Conservation (phyloP, 1,140 invertebrate genomes). For the Drosophila auraria region DNA sequence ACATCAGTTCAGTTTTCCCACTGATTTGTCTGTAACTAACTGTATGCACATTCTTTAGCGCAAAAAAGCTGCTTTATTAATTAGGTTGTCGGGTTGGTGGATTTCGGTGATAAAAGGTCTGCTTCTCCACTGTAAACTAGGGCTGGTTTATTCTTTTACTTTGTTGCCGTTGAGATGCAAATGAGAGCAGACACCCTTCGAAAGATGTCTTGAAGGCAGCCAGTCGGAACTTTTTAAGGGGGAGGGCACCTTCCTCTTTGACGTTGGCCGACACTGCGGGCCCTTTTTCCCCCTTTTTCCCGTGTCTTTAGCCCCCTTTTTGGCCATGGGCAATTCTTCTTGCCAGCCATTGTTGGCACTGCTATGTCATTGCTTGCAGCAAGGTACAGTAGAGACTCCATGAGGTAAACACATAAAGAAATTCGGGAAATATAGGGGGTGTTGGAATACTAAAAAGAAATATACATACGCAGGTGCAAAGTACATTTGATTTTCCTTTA, state of each 20-base stretch:
- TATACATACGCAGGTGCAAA: background rate
- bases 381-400: conserved; percentile 30
- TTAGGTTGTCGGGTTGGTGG: conserved; percentile 27
- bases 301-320: background rate
- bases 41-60: conserved; percentile 50
- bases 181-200: conserved; percentile 53
- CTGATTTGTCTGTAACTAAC: conserved; percentile 45
- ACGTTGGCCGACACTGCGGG: conserved; percentile 67
- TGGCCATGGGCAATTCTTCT: conserved; percentile 40
- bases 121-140: conserved; percentile 10
- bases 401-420: conserved; percentile 1
- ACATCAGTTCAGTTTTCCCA: conserved; percentile 48
- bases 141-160: conserved; percentile 20
- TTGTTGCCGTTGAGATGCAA: conserved; percentile 34
- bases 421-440: too few relatives aligned
- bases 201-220: conserved; percentile 67
- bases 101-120: conserved; percentile 32
- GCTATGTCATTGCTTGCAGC: conserved; percentile 71
- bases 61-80: conserved; percentile 60
- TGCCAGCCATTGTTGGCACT: conserved; percentile 48
- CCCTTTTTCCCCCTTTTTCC: conserved; percentile 19
- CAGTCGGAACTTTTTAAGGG: conserved; percentile 59
- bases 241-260: conserved; percentile 58
- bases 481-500: background rate
- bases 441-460: too few relatives aligned